phyloP scores from a whole-genome alignment of 1,140 invertebrate genomes.

The Aleiodes sp. region DNA sequence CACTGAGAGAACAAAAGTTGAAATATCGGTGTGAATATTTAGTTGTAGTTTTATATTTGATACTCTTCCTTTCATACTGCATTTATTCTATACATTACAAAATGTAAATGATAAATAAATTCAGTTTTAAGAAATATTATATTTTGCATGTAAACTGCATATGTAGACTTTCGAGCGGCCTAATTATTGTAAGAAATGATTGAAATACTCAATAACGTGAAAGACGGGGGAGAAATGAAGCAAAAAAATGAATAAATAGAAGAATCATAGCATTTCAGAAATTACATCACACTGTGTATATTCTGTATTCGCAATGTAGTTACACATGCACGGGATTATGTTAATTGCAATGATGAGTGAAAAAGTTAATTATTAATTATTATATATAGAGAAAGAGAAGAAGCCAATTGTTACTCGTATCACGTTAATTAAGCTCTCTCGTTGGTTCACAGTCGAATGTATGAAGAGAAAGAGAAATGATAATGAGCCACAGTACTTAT shows the following conservation, averaged over 20 bases:
- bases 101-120: background rate
- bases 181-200: conserved; percentile 9
- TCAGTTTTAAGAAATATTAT: background rate
- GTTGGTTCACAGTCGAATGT: background rate
- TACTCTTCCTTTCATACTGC: background rate
- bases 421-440: conserved; percentile 10
- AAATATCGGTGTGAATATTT: no score
- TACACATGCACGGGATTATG: conserved; percentile 1
- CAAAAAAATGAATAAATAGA: background rate
- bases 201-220: background rate
- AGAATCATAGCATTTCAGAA: background rate
- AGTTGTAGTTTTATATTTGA: background rate
- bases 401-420: background rate
- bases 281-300: conserved; percentile 2
- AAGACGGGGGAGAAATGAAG: background rate
- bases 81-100: conserved; percentile 1
- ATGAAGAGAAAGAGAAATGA: background rate
- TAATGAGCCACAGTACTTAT: background rate
- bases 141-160: background rate
- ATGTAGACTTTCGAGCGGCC: conserved; percentile 13
- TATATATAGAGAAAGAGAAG: background rate
- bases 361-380: background rate
- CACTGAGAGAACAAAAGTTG: no score
- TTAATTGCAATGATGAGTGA: conserved; percentile 5
- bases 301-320: background rate